These are phyloP conservation scores for Zelostemma sp. DNA, from an alignment of 1,140 invertebrate species.

Conservation along the genomic window DNA sequence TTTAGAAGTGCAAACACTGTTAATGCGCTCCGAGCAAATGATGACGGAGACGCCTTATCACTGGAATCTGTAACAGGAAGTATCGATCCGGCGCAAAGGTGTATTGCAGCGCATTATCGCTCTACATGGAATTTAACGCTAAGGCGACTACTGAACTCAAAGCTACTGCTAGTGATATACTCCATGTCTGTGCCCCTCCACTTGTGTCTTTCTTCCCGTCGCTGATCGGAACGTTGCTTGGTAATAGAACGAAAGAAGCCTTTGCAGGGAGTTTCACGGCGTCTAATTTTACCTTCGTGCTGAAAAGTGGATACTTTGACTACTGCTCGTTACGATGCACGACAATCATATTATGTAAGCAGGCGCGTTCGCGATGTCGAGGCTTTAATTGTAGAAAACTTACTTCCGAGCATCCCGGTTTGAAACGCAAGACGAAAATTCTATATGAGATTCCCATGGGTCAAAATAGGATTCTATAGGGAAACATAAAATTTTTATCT, in stretches of 20 bases:
- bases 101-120: neutral
- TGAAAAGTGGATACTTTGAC: conserved; percentile 41
- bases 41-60: neutral
- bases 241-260: conserved; percentile 36
- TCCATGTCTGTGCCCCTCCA: too few relatives aligned
- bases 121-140: neutral
- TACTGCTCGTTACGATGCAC: neutral
- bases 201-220: too few relatives aligned
- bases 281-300: conserved; percentile 9
- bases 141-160: neutral
- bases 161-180: too few relatives aligned
- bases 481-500: too few relatives aligned
- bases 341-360: conserved; percentile 3
- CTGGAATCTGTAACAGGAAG: neutral
- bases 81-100: neutral
- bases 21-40: neutral
- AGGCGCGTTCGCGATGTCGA: conserved; percentile 25
- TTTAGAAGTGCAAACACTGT: neutral
- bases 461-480: too few relatives aligned
- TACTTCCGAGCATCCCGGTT: too few relatives aligned
- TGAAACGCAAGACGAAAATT: too few relatives aligned
- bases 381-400: too few relatives aligned
- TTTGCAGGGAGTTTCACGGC: conserved; percentile 25
- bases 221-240: conserved; percentile 6
- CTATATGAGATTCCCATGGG: too few relatives aligned